Percentiles rank a stretch among this genome's conserved stretches.
Conservation (phyloP, 1,140 invertebrate species). For the Cecropterus lyciades region DNA sequence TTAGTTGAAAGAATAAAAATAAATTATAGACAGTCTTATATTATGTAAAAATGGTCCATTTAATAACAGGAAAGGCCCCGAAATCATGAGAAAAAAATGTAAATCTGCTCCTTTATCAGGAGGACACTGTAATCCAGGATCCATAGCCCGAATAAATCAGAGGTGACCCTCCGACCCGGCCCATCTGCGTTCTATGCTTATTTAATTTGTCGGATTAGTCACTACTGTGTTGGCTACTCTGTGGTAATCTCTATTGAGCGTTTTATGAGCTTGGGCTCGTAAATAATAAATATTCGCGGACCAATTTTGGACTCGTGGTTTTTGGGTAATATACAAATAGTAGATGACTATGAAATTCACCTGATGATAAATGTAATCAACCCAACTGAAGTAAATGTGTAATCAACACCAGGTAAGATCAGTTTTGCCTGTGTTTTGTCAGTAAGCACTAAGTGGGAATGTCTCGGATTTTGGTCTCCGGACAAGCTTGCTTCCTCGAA, state of each 20-base stretch:
- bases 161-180: constrained; percentile 31
- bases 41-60: not conserved
- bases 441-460: too few relatives aligned
- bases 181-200: constrained; percentile 47
- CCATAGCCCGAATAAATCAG: constrained; percentile 48
- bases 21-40: too few relatives aligned
- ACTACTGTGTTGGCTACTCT: constrained; percentile 13
- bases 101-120: constrained; percentile 40
- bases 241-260: constrained; percentile 23
- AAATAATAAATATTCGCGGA: not conserved
- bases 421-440: too few relatives aligned
- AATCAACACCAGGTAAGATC: too few relatives aligned
- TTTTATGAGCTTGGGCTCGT: constrained; percentile 16
- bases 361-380: too few relatives aligned
- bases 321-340: too few relatives aligned
- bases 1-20: too few relatives aligned
- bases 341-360: too few relatives aligned
- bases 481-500: too few relatives aligned
- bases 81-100: constrained; percentile 40
- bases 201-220: constrained; percentile 51
- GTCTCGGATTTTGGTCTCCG: too few relatives aligned
- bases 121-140: constrained; percentile 46
- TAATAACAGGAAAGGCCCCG: not conserved
- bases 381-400: too few relatives aligned
- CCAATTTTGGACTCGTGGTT: too few relatives aligned